These are phyloP conservation scores for Petroica traversi DNA, from an alignment of 2,113 vertebrate genomes.

Conservation along the genomic window DNA sequence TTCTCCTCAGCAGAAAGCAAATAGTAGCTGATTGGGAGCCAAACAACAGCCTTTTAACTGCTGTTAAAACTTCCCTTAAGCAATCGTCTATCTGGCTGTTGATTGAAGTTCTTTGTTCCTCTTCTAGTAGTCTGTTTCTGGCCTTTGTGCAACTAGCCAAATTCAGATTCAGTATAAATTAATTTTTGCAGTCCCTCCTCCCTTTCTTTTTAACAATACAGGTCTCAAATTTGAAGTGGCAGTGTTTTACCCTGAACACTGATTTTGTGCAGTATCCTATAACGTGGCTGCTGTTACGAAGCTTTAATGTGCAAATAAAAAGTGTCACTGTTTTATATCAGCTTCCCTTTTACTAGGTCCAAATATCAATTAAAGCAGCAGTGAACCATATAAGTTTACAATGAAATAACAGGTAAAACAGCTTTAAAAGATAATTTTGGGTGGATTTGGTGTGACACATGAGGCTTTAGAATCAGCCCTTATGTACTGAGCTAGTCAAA, in stretches of 20 bases:
- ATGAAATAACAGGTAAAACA: not conserved
- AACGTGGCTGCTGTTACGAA: accelerated
- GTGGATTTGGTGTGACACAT: not conserved
- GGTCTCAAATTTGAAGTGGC: not conserved
- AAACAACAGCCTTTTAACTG: not conserved
- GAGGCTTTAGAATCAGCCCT: not conserved
- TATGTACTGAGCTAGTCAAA: not conserved
- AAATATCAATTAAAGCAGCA: not conserved
- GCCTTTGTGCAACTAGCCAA: not conserved
- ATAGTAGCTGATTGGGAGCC: not conserved
- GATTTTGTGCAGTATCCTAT: not conserved
- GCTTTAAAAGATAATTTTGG: not conserved
- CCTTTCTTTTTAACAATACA: not conserved
- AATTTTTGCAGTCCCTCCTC: not conserved
- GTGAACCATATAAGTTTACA: not conserved
- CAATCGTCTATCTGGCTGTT: not conserved
- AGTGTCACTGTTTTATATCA: not conserved
- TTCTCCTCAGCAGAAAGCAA: not conserved
- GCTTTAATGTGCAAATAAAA: not conserved
- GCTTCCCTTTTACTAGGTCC: not conserved
- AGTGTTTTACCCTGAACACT: not conserved
- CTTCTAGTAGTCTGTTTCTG: not conserved
- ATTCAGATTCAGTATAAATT: not conserved
- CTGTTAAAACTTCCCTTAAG: not conserved
- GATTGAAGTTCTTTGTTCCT: not conserved